Evolutionary conservation across 1,140 invertebrate genomes (phyloP), one percentile per base, ranked within the genome.

Genomic region (Monomorium pharaonis): DNA sequence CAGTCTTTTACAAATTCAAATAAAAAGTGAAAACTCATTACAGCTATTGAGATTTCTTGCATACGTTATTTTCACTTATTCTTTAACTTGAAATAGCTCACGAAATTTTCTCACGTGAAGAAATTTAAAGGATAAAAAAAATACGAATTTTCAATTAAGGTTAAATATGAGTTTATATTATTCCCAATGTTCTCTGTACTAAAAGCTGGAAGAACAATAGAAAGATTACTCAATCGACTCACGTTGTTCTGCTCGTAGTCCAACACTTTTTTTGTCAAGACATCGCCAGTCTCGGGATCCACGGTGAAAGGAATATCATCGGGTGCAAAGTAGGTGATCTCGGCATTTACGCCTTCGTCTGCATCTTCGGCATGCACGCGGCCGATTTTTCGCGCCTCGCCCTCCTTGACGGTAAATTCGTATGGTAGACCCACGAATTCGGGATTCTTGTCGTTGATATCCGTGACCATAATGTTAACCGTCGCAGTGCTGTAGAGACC

Each of bases 401-500:
- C 98, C 96, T 99, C 98, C 92, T 97, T 97, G 0, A 98, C 97
- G 12, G 96, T 94, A 93, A 98, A 98, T 27, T 96, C 95, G 90
- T 98, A 98, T 0, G 97, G 97, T 56, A 96, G 89, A 37, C 96
- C 96, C 7, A 97, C 96, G 92, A 98, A 98, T 88, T 97, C 97
- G 0, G 97, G 97, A 94, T 97, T 98, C 86, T 98, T 98, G 90
- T 99, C 98, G 91, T 99, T 98, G 51, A 98, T 98, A 91, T 98
- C 98, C 0, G 97, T 98, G 0, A 99, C 97, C 92, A 97, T 97
- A 24, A 99, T 98, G 91, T 98, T 98, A 0, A 98, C 97, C 1
- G 97, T 98, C 0, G 97, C 97, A 1, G 97, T 98, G 85, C 97
- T 98, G 0, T 97, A 97, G 37, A 98, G 94, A 51, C 97, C 98